Conservation (phyloP, 1,140 invertebrate species). For the Hydropsyche tenuis region DNA sequence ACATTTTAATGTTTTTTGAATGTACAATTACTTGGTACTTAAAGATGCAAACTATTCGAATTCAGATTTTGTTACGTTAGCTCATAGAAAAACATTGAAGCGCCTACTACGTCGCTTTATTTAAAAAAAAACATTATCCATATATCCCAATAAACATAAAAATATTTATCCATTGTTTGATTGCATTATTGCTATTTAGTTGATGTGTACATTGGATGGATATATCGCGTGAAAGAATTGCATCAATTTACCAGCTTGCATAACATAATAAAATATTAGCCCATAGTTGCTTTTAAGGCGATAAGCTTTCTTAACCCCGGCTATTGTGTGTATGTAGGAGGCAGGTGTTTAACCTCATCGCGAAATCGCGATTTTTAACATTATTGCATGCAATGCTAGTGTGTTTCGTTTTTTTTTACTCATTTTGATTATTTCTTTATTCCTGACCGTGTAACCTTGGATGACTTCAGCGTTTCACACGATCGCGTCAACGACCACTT, state of each 20-base stretch:
- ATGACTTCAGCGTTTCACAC: constrained; percentile 6
- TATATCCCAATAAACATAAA: too few relatives aligned
- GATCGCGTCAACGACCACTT: not conserved
- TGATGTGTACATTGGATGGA: too few relatives aligned
- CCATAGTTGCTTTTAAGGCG: constrained; percentile 32
- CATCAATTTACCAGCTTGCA: constrained; percentile 5
- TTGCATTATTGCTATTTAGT: too few relatives aligned
- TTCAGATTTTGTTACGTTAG: too few relatives aligned
- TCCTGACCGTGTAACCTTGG: constrained; percentile 4
- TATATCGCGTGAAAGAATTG: constrained; percentile 32
- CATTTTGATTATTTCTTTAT: not conserved
- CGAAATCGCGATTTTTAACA: constrained; percentile 17
- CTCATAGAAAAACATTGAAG: too few relatives aligned
- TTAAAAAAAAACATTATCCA: too few relatives aligned
- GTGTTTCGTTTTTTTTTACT: not conserved
- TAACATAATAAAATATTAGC: constrained; percentile 32
- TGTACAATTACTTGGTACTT: too few relatives aligned
- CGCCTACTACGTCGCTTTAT: too few relatives aligned
- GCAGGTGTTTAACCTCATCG: constrained; percentile 23
- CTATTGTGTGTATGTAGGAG: constrained; percentile 24
- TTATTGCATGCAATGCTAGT: constrained; percentile 8
- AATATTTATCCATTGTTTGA: too few relatives aligned
- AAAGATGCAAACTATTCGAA: too few relatives aligned
- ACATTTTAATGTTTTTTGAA: too few relatives aligned
- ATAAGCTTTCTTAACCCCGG: constrained; percentile 35